Evolutionary conservation across 1,140 invertebrate genomes (phyloP), one percentile per base, ranked within the genome.

Genomic region (Drosophila kikkawai): DNA sequence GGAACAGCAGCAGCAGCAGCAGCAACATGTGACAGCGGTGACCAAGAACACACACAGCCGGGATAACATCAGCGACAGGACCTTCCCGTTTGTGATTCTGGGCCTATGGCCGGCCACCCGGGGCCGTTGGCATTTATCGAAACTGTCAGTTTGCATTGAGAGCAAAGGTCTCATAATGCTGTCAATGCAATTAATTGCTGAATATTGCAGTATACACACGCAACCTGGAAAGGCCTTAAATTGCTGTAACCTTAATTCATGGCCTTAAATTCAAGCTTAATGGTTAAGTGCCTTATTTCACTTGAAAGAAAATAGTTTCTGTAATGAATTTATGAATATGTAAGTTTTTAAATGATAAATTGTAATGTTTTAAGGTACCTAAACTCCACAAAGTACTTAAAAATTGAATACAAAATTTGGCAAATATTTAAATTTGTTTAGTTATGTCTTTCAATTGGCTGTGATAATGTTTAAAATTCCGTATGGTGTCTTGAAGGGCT

Each of bases 111-210:
- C 67, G 41, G 41, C n/a, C 67, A 32, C n/a, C 45, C 58, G 4
- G 56, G 60, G 59, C 66, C 78, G 47, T 50, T 64, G 77, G 51
- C 69, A 76, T 86, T 76, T 83, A 80, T 75, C 65, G 65, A 53
- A 71, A 56, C 84, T 87, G 84, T 87, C 84, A 87, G 65, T 50
- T 73, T 80, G 73, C 51, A 83, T 87, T 83, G 74, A 75, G 75
- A 57, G 69, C 74, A 77, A 78, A 79, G 68, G 78, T 79, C 69
- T 88, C 84, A 88, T 80, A 88, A 80, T 88, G 80, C 77, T 88
- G 80, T 80, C 84, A 83, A 79, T 87, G 84, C 78, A 87, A 87
- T 87, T 87, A 87, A 87, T 88, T 88, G 80, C 84, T 88, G 76
- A 82, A 87, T 83, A 83, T 75, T 66, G 59, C 53, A 26, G 48